phyloP scores from a whole-genome alignment of 2,797 vertebrate genomes.

The Antrozous pallidus region DNA sequence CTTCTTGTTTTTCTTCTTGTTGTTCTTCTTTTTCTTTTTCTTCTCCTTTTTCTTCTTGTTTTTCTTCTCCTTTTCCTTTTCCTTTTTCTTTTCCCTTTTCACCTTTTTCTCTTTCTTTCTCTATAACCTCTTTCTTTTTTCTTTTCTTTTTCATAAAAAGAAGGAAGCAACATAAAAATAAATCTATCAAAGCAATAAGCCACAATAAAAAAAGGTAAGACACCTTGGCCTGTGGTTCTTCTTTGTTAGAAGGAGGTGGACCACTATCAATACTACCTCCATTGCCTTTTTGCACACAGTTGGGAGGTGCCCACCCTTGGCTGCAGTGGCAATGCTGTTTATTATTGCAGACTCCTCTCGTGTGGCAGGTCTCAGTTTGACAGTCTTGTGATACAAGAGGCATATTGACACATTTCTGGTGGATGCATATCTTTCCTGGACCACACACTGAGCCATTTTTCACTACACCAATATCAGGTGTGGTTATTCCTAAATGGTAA shows the following conservation, averaged over 20 bases:
- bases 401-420: conserved; percentile 10
- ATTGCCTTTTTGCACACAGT: conserved; percentile 31
- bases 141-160: not conserved
- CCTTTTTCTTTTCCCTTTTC: too few species aligned
- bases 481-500: conserved; percentile 46
- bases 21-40: too few species aligned
- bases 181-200: not conserved
- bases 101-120: too few species aligned
- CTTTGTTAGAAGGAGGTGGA: conserved; percentile 27
- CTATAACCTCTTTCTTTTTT: not conserved
- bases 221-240: rapidly evolving
- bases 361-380: conserved; percentile 14
- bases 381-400: not conserved
- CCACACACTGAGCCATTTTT: conserved; percentile 59
- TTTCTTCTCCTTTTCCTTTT: too few species aligned
- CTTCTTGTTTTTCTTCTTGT: not conserved
- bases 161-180: not conserved
- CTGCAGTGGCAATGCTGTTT: conserved; percentile 68
- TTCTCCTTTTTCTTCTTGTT: too few species aligned
- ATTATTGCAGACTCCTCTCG: not conserved
- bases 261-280: conserved; percentile 72
- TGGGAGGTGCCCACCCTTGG: conserved; percentile 64
- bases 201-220: not conserved
- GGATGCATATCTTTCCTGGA: conserved; percentile 36
- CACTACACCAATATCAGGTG: conserved; percentile 43